These are phyloP conservation scores for Hyposoter didymator DNA, from an alignment of 2,888 invertebrate genomes.

Conservation along the genomic window DNA sequence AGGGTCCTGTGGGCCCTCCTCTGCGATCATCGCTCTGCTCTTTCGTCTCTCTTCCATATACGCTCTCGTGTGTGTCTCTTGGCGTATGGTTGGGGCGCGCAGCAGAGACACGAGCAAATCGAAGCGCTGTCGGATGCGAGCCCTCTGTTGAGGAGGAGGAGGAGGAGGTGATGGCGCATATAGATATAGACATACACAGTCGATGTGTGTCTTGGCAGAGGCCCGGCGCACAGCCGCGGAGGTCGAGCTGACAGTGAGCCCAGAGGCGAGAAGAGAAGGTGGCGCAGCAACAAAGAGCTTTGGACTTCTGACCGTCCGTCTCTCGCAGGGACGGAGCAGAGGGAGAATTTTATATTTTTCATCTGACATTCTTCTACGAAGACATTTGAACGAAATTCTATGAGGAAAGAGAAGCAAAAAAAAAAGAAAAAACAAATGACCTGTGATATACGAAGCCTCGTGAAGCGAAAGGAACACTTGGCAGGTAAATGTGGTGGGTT, in stretches of 20 bases:
- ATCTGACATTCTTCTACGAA: conserved; percentile 37
- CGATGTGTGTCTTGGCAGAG: not conserved
- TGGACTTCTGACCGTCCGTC: conserved; percentile 79
- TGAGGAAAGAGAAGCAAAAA: not conserved
- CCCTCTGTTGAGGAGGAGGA: conserved; percentile 40
- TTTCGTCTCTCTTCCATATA: conserved; percentile 45
- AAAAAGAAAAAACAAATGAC: not conserved
- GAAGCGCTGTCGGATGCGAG: conserved; percentile 74
- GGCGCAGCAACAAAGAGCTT: conserved; percentile 82
- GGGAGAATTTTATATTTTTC: conserved; percentile 55
- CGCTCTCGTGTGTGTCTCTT: conserved; percentile 34
- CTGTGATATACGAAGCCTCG: not conserved
- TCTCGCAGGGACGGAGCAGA: conserved; percentile 73
- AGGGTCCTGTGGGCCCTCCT: conserved; percentile 70
- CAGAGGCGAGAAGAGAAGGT: conserved; percentile 82
- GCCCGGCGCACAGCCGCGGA: conserved; percentile 62
- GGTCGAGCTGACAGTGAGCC: conserved; percentile 76
- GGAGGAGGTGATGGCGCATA: conserved; percentile 21
- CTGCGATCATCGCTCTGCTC: conserved; percentile 60
- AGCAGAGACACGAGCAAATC: conserved; percentile 77
- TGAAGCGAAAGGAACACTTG: not conserved
- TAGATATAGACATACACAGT: conserved; percentile 1
- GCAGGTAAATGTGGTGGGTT: not conserved
- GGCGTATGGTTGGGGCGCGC: conserved; percentile 43
- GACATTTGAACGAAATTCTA: conserved; percentile 23